Evolutionary conservation across 2,797 vertebrate genomes (phyloP).

Genomic region (Borostomias antarcticus): DNA sequence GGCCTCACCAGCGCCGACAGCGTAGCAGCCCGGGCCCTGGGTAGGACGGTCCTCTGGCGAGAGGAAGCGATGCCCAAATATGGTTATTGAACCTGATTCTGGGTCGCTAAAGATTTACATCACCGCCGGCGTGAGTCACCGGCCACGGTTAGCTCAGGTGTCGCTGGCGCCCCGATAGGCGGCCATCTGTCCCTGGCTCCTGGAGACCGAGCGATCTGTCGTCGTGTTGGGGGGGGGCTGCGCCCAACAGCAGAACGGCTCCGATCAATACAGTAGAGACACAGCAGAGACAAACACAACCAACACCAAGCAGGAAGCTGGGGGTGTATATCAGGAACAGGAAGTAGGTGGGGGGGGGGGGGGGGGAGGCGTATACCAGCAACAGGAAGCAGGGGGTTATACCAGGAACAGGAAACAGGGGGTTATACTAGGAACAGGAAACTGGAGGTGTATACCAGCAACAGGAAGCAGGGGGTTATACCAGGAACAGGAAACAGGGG

Average conservation of each 20-base stretch:
- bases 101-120: conserved; percentile 68
- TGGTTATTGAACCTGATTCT: conserved; percentile 60
- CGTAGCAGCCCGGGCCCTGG: conserved; percentile 63
- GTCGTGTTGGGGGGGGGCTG: conserved; percentile 41
- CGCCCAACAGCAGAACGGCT: too few species aligned
- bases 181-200: conserved; percentile 75
- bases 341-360: too few species aligned
- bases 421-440: too few species aligned
- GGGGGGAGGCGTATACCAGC: too few species aligned
- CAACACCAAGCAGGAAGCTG: too few species aligned
- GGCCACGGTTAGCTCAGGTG: conserved; percentile 70
- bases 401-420: too few species aligned
- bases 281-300: too few species aligned
- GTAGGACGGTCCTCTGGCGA: conserved; percentile 51
- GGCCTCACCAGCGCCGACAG: conserved; percentile 66
- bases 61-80: conserved; percentile 68
- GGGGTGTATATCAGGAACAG: too few species aligned
- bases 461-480: too few species aligned
- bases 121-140: conserved; percentile 72
- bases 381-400: too few species aligned
- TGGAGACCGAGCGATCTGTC: conserved; percentile 58
- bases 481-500: too few species aligned
- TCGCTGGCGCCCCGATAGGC: conserved; percentile 60
- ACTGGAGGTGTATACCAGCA: too few species aligned
- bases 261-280: conserved; percentile 2